phyloP scores from a whole-genome alignment of 2,888 invertebrate genomes.

The Metellina segmentata region DNA sequence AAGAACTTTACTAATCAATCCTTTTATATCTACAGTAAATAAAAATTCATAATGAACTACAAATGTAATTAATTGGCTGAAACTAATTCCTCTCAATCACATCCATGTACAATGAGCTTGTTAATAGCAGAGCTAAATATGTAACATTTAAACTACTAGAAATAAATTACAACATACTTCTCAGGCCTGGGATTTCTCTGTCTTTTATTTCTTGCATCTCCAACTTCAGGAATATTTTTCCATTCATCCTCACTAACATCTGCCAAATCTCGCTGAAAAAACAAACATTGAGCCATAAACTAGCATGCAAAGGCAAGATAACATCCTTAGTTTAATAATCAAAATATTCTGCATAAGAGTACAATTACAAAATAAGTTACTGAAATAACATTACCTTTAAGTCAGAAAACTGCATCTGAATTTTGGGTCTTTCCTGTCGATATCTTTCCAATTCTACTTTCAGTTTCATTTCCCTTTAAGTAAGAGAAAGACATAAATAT shows the following conservation, averaged over 20 bases:
- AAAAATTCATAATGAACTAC: no score
- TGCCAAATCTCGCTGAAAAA: conserved; percentile 82
- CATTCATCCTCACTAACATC: conserved; percentile 94
- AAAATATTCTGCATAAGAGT: neutral
- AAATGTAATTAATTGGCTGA: no score
- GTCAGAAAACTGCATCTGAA: conserved; percentile 99
- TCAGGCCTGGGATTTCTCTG: conserved; percentile 97
- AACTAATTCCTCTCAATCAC: no score
- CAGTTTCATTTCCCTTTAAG: conserved; percentile 84
- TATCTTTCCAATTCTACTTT: conserved; percentile 93
- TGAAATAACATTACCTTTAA: conserved; percentile 85
- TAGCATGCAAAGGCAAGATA: neutral
- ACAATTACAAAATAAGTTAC: neutral
- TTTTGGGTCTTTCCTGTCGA: conserved; percentile 98
- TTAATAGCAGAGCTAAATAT: no score
- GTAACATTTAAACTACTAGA: neutral
- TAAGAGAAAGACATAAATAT: conserved; percentile 34
- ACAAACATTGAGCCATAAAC: neutral
- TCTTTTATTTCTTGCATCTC: conserved; percentile 98
- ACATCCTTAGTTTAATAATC: neutral
- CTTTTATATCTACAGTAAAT: no score
- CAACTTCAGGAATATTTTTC: conserved; percentile 98
- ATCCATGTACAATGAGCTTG: no score
- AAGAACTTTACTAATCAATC: no score
- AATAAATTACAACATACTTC: conserved; percentile 83